Base-by-base conservation (phyloP, 2,888 invertebrate species). In the Choristoneura rosaceana region DNA sequence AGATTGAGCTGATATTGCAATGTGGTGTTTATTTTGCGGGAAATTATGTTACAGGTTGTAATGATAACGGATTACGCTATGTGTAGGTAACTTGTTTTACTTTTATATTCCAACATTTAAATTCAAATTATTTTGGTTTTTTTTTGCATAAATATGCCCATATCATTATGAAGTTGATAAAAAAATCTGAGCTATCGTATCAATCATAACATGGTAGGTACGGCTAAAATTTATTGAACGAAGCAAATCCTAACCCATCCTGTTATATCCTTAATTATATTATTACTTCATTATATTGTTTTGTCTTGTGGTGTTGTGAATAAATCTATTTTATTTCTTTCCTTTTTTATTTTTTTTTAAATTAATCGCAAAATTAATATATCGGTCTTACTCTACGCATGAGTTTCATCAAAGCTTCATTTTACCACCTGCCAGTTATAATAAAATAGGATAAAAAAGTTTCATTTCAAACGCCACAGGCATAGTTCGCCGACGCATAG, bases 401-500 rank as follows among this genome's bases (percentile, higher is more conserved):
- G 55, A 25, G 25, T 25, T 55, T 55, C 25, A 55, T 25, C 25
- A 55, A 17, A 25, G 55, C 55, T 3, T 55, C 55, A 55, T 52
- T 52, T 17, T 25, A 10, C 55, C n/a, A 3, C 10, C 25, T n/a
- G 55, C 10, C 55, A 25, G 55, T 12, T 55, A 17, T 52, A 17
- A 52, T 52, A 52, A 17, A 17, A 8, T 17, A 12, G 17, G 8
- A 12, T 25, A 55, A 55, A 17, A 52, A 52, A 52, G 8, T 17
- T 15, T 25, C 25, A 55, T 55, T 25, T 25, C 25, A 25, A 55
- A 55, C 17, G 45, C 25, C 62, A 34, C 63, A 64, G 63, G 69
- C 62, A 47, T 34, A 17, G 34, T 50, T 60, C 63, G 63, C 69
- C 43, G 69, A 55, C 65, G 73, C 73, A 65, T 67, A n/a, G 25